phyloP scores from a whole-genome alignment of 2,888 invertebrate genomes.

The Mamestra brassicae region DNA sequence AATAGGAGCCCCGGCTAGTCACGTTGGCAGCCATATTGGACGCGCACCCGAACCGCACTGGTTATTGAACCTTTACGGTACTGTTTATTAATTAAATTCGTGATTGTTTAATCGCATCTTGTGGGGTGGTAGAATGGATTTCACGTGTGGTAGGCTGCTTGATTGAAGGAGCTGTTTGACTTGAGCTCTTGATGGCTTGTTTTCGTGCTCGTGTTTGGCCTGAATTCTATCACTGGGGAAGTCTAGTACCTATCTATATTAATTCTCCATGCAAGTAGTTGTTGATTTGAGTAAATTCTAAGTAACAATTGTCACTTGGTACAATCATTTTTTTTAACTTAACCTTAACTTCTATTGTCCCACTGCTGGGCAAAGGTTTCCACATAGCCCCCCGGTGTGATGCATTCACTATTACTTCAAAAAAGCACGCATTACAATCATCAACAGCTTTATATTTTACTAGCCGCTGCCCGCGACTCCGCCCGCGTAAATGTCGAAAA shows the following conservation, averaged over 20 bases:
- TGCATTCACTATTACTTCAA: background rate
- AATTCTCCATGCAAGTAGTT: too few species aligned
- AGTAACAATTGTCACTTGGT: too few species aligned
- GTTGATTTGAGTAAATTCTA: too few species aligned
- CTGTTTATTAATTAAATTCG: conserved; percentile 77
- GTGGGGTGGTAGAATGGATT: conserved; percentile 59
- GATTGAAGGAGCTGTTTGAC: conserved; percentile 14
- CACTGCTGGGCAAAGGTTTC: too few species aligned
- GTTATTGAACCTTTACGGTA: conserved; percentile 81
- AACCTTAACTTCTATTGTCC: too few species aligned
- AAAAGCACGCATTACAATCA: background rate
- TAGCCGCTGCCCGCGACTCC: too few species aligned
- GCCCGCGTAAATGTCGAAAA: too few species aligned
- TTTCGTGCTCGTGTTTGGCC: background rate
- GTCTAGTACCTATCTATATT: background rate
- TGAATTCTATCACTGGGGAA: background rate
- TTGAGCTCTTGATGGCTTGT: background rate
- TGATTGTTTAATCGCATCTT: conserved; percentile 72
- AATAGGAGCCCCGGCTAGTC: conserved; percentile 85
- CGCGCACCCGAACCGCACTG: conserved; percentile 79
- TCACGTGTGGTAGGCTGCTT: conserved; percentile 46
- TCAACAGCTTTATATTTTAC: background rate
- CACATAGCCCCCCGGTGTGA: background rate
- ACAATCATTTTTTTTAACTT: too few species aligned
- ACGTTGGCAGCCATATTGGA: conserved; percentile 76